Conservation (phyloP, 2,113 vertebrate genomes). For the Scolopax mira region DNA sequence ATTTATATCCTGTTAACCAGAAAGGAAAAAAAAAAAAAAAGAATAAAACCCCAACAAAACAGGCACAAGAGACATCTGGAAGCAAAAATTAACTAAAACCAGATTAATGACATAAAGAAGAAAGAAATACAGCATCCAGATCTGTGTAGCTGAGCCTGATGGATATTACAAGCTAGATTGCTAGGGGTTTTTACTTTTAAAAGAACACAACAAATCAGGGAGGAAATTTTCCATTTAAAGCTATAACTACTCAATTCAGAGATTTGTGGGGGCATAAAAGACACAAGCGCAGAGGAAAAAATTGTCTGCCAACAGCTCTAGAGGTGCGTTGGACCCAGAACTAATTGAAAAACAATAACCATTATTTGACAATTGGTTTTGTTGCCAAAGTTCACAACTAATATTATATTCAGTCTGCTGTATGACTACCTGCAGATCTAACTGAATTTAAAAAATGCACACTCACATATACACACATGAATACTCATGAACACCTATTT, state of each 20-base stretch:
- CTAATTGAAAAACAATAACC: not conserved
- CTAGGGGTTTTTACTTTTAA: not conserved
- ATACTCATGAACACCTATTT: not conserved
- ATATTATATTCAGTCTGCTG: not conserved
- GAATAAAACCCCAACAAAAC: not conserved
- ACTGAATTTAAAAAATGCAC: not conserved
- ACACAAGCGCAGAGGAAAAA: not conserved
- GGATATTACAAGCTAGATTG: not conserved
- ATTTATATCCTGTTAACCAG: slow-evolving; percentile 32
- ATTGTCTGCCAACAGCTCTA: not conserved
- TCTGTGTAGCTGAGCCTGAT: not conserved
- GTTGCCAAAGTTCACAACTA: not conserved
- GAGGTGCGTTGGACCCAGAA: not conserved
- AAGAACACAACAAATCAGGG: not conserved
- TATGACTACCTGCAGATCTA: not conserved
- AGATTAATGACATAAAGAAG: slow-evolving; percentile 7
- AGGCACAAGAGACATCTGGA: slow-evolving; percentile 33
- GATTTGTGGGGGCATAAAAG: slow-evolving; percentile 11
- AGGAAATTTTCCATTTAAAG: slow-evolving; percentile 18
- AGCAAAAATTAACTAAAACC: slow-evolving; percentile 52
- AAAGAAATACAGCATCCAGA: slow-evolving; percentile 28
- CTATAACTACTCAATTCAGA: not conserved
- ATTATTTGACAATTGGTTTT: not conserved
- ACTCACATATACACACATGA: not conserved
- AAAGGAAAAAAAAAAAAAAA: not conserved